phyloP scores from a whole-genome alignment of 2,888 invertebrate species.

The Andrena flavipes region DNA sequence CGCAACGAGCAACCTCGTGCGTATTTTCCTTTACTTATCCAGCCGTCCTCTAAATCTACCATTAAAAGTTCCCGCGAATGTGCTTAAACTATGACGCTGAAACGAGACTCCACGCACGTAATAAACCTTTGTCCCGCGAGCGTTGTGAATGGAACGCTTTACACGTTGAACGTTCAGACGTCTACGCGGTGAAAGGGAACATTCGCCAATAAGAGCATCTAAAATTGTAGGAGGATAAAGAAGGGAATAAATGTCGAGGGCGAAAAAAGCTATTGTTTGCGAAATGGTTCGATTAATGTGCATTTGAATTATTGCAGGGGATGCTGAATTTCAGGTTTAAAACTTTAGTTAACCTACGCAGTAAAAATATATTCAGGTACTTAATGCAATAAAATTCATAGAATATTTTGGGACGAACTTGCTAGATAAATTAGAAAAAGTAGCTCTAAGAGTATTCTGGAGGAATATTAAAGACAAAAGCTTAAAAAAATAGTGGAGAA shows the following conservation, averaged over 20 bases:
- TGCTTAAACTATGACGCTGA: conserved; percentile 19
- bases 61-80: conserved; percentile 27
- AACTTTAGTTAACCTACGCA: no score
- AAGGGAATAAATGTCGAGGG: background rate
- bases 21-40: conserved; percentile 25
- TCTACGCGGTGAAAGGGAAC: conserved; percentile 1
- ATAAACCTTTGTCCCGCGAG: conserved; percentile 20
- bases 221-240: background rate
- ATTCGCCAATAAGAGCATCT: conserved; percentile 11
- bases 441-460: no score
- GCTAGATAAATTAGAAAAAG: no score
- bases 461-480: no score
- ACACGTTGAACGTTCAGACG: background rate
- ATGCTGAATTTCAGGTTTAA: background rate
- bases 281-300: background rate
- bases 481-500: no score
- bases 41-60: conserved; percentile 14
- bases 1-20: background rate
- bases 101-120: conserved; percentile 9
- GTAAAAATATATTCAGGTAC: no score
- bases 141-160: background rate
- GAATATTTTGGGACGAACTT: no score
- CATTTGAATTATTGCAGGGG: background rate
- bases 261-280: background rate
- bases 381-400: no score